Conservation (phyloP, 1,140 invertebrate genomes). For the Argopecten irradians region DNA sequence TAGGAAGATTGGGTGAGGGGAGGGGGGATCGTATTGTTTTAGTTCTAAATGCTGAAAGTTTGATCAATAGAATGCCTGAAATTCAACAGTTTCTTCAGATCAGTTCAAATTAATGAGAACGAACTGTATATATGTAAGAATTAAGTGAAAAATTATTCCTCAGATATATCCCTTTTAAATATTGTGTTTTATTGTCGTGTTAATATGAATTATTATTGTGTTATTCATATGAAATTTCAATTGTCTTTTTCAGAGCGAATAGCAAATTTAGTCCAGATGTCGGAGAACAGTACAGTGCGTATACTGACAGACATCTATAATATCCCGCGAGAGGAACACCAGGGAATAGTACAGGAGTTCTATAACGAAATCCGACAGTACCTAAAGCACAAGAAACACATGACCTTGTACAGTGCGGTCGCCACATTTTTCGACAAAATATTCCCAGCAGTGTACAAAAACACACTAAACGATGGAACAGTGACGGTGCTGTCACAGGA, state of each 20-base stretch:
- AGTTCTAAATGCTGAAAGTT: too few relatives aligned
- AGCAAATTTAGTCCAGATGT: conserved; percentile 83
- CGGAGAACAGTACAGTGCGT: conserved; percentile 88
- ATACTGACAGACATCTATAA: conserved; percentile 86
- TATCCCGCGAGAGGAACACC: conserved; percentile 82
- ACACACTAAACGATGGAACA: conserved; percentile 78
- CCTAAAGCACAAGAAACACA: conserved; percentile 76
- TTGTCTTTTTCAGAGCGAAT: conserved; percentile 84
- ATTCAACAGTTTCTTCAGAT: too few relatives aligned
- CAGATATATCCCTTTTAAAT: neutral
- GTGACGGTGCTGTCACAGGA: conserved; percentile 83
- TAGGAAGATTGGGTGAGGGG: too few relatives aligned
- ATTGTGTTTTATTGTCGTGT: too few relatives aligned
- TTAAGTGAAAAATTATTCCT: neutral
- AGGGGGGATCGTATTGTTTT: too few relatives aligned
- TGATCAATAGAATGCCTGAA: too few relatives aligned
- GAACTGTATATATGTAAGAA: too few relatives aligned
- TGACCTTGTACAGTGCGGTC: conserved; percentile 82
- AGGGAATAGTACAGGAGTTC: conserved; percentile 81
- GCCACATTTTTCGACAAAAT: conserved; percentile 88
- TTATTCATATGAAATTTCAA: too few relatives aligned
- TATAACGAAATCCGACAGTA: conserved; percentile 85
- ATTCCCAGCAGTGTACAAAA: conserved; percentile 90
- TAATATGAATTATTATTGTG: too few relatives aligned
- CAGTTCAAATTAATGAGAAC: too few relatives aligned